Evolutionary conservation across 2,113 vertebrate genomes (phyloP), one percentile per base, ranked within the genome.

Genomic region (Plecturocebus donacophilus): DNA sequence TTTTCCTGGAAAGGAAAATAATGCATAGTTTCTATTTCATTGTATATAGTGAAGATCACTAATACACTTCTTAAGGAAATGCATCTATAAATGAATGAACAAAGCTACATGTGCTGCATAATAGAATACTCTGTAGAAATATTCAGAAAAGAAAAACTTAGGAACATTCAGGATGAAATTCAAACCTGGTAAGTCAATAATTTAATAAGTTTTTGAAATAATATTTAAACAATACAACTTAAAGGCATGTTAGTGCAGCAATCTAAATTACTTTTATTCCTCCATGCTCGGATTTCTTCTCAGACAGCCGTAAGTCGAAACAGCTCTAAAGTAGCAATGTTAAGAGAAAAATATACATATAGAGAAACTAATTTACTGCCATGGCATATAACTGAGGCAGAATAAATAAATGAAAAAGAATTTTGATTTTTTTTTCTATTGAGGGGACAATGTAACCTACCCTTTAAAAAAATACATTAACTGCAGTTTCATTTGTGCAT

Each of bases 1-100:
- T 95, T 95, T 97, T 96, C 80, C 91, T 97, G 77, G 87, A 82
- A 96, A 95, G 68, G 66, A 95, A 97, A 97, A 94, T 97, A 97
- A 97, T 73, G 49, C 76, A 82, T 52, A 25, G 49, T 76, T 95
- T 97, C 71, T 92, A 45, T 90, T 84, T 87, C 35, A 56, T 87
- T 61, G 58, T 94, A 52, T 87, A 58, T 52, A 75, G 23, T 52
- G 8, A 27, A 97, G 56, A 95, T 97, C 89, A 90, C 71, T 96
- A 97, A 85, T 38, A 86, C 12, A 75, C 75, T 96, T 97, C 83
- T 95, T 97, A 96, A 84, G 71, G 83, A 96, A 95, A 90, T 2
- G 6, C 49, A 90, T 94, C 49, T 92, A 73, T 95, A 95, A 97
- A 95, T 79, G 40, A 96, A 87, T 86, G 52, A 98, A 94, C 82